Evolutionary conservation across 1,140 invertebrate species (phyloP).

Genomic region (Akabosia matsudoensis): DNA sequence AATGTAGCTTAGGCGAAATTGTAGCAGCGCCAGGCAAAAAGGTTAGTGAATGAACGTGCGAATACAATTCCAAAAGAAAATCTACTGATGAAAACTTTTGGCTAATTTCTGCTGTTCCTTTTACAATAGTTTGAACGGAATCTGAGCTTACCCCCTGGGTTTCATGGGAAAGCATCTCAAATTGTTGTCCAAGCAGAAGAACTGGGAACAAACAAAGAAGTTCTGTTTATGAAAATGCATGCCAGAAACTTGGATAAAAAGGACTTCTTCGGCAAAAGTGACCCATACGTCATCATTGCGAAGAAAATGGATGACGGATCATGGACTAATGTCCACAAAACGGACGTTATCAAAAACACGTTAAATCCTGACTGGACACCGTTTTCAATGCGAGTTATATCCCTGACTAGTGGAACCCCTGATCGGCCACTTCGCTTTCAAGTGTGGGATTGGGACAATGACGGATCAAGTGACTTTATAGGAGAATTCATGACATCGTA

Average conservation of each 20-base stretch:
- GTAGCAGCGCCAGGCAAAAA: conserved; percentile 46
- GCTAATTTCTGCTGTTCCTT: conserved; percentile 29
- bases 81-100: not conserved
- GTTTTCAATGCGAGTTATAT: conserved; percentile 55
- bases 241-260: conserved; percentile 57
- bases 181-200: conserved; percentile 56
- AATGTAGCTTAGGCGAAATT: conserved; percentile 42
- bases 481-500: conserved; percentile 54
- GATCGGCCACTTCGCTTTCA: conserved; percentile 55
- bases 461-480: conserved; percentile 56
- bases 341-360: conserved; percentile 58
- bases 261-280: conserved; percentile 59
- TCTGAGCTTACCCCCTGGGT: conserved; percentile 38
- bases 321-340: conserved; percentile 57
- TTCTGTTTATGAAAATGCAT: conserved; percentile 54
- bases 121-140: conserved; percentile 37
- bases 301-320: conserved; percentile 55
- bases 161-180: conserved; percentile 45
- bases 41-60: conserved; percentile 40
- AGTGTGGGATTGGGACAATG: conserved; percentile 55
- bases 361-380: conserved; percentile 59
- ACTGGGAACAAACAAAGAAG: conserved; percentile 55
- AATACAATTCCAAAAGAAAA: not conserved
- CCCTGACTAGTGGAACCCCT: conserved; percentile 58
- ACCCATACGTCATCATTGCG: conserved; percentile 58